Evolutionary conservation across 2,113 vertebrate species (phyloP).

Genomic region (Hymenochirus boettgeri): DNA sequence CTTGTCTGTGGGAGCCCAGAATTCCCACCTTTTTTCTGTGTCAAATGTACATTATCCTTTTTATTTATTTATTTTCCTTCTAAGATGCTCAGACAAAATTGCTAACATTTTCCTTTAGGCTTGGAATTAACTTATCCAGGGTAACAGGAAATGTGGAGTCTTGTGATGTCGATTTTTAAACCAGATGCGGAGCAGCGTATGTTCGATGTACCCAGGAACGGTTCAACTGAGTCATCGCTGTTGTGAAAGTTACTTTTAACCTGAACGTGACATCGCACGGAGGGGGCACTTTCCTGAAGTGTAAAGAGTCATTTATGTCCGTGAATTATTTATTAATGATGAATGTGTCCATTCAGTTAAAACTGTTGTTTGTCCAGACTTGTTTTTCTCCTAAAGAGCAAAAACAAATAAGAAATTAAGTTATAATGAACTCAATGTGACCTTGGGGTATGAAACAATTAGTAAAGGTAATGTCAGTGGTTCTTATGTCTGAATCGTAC

Average conservation of each 20-base stretch:
- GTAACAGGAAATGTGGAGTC: conserved; percentile 78
- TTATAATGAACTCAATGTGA: too few relatives aligned
- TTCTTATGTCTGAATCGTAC: too few relatives aligned
- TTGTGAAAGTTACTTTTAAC: conserved; percentile 56
- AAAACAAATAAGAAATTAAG: too few relatives aligned
- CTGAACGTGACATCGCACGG: too few relatives aligned
- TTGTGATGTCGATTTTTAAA: conserved; percentile 79
- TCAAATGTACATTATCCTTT: conserved; percentile 63
- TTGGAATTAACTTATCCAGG: conserved; percentile 74
- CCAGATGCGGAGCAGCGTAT: conserved; percentile 76
- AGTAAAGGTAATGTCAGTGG: too few relatives aligned
- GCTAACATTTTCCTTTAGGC: conserved; percentile 78
- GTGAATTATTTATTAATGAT: too few relatives aligned
- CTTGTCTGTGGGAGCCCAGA: conserved; percentile 1
- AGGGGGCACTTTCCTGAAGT: too few relatives aligned
- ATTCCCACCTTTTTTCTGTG: conserved; percentile 40
- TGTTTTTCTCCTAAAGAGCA: too few relatives aligned
- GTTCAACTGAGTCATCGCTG: conserved; percentile 67
- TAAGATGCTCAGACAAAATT: conserved; percentile 75
- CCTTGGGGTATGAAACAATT: too few relatives aligned
- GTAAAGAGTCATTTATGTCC: too few relatives aligned
- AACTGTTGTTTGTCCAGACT: too few relatives aligned
- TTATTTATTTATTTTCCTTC: conserved; percentile 52
- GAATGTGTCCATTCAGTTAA: too few relatives aligned
- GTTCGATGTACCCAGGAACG: conserved; percentile 67